Conservation (phyloP, 2,113 vertebrate genomes). For the Notarius quadriscutis region DNA sequence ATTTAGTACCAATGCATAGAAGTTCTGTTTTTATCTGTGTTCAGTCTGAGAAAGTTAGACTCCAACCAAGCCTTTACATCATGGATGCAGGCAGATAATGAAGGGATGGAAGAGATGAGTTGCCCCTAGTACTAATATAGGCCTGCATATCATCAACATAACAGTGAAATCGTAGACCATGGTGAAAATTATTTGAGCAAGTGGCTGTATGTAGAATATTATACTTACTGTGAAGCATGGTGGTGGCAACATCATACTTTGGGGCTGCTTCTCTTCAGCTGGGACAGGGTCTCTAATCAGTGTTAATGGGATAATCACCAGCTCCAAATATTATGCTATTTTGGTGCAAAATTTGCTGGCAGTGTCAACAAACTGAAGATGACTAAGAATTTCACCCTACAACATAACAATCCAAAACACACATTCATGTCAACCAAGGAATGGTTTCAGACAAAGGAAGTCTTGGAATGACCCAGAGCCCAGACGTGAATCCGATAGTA, state of each 20-base stretch:
- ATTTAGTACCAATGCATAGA: too few relatives aligned
- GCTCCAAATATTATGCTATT: background rate
- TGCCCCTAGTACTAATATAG: too few relatives aligned
- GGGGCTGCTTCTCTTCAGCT: background rate
- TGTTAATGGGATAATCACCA: background rate
- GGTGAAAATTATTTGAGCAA: too few relatives aligned
- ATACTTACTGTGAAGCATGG: background rate
- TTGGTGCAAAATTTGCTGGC: background rate
- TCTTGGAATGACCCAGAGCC: background rate
- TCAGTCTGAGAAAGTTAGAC: too few relatives aligned
- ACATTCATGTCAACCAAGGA: background rate
- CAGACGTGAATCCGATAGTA: background rate
- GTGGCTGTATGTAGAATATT: background rate
- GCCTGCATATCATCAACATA: too few relatives aligned
- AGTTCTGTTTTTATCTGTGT: too few relatives aligned
- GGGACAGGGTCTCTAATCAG: background rate
- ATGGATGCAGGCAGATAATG: too few relatives aligned
- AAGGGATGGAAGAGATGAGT: too few relatives aligned
- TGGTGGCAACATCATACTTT: background rate
- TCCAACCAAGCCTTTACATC: too few relatives aligned
- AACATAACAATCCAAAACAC: background rate
- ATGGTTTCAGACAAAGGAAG: constrained; percentile 5
- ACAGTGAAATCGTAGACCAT: too few relatives aligned
- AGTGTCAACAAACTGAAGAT: background rate
- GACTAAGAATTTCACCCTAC: background rate